These are phyloP conservation scores for Zelleria hepariella DNA, from an alignment of 2,888 invertebrate species.

Conservation along the genomic window DNA sequence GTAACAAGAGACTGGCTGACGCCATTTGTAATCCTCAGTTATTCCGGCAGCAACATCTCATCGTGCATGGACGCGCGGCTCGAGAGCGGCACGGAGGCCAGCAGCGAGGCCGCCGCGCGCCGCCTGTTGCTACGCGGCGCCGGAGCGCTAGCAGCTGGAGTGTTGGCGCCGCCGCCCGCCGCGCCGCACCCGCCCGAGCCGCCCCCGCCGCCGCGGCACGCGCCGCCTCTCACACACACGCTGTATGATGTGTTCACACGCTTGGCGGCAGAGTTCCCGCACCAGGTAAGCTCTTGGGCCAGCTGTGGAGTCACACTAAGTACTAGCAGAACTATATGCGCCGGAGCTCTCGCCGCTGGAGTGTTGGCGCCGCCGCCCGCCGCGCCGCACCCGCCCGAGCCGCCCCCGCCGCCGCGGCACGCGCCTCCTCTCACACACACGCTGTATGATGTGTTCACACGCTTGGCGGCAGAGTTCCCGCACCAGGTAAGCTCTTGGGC, in stretches of 20 bases:
- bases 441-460: slow-evolving; percentile 57
- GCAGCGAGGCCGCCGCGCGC: slow-evolving; percentile 81
- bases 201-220: slow-evolving; percentile 34
- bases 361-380: slow-evolving; percentile 21
- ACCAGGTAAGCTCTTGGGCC: slow-evolving; percentile 31
- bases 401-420: slow-evolving; percentile 33
- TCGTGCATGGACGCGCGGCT: slow-evolving; percentile 72
- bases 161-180: slow-evolving; percentile 36
- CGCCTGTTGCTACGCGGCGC: slow-evolving; percentile 78
- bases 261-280: slow-evolving; percentile 66
- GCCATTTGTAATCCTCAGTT: no score
- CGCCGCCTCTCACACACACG: slow-evolving; percentile 52
- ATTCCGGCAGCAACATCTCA: slow-evolving; percentile 39
- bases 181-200: slow-evolving; percentile 23
- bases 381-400: slow-evolving; percentile 21
- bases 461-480: slow-evolving; percentile 66
- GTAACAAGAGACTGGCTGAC: no score
- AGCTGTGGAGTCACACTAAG: not conserved
- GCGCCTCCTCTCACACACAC: slow-evolving; percentile 54
- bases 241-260: slow-evolving; percentile 58
- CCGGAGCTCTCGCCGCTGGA: not conserved
- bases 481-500: slow-evolving; percentile 45
- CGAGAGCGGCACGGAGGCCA: slow-evolving; percentile 83
- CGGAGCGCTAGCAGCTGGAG: slow-evolving; percentile 71
- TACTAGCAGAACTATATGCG: not conserved